A percentile compares a stretch with the other conserved stretches of the same genome.
phyloP scores from a whole-genome alignment of 1,140 invertebrate species.

The Phthorimaea operculella region DNA sequence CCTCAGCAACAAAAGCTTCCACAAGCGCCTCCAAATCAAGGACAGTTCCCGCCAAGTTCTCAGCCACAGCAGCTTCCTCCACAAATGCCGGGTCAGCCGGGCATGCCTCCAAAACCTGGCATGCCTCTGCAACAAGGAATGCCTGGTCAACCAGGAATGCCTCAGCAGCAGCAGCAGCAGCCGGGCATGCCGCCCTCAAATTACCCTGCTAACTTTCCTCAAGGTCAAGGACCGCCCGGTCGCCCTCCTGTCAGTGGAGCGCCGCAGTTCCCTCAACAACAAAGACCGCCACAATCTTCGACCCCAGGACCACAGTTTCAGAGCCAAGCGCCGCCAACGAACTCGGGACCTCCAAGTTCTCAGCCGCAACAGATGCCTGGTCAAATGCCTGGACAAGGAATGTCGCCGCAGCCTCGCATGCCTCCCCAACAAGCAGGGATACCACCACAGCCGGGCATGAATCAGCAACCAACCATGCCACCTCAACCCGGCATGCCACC shows the following conservation, averaged over 20 bases:
- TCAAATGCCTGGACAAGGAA: conserved; percentile 13
- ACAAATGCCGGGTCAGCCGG: conserved; percentile 13
- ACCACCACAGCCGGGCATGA: conserved; percentile 7
- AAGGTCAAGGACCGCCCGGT: conserved; percentile 34
- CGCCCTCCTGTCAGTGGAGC: not conserved
- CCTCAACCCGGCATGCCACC: not conserved
- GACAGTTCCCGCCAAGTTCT: conserved; percentile 23
- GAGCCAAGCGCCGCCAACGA: not conserved
- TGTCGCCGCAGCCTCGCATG: not conserved
- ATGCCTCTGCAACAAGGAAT: conserved; percentile 9
- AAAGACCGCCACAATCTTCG: not conserved
- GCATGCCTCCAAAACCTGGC: conserved; percentile 10
- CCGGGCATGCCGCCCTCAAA: conserved; percentile 38
- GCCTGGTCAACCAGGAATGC: conserved; percentile 9
- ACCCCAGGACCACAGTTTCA: conserved; percentile 21
- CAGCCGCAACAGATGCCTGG: conserved; percentile 17
- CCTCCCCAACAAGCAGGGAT: conserved; percentile 6
- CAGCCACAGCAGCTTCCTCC: conserved; percentile 17
- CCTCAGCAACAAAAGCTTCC: not conserved
- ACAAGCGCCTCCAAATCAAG: conserved; percentile 12
- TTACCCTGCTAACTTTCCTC: conserved; percentile 35
- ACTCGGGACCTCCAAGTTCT: conserved; percentile 13
- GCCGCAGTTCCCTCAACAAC: not conserved
- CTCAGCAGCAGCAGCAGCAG: conserved; percentile 32
- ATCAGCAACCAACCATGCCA: conserved; percentile 20